Conservation (phyloP, 2,888 invertebrate genomes). For the Apamea anceps region DNA sequence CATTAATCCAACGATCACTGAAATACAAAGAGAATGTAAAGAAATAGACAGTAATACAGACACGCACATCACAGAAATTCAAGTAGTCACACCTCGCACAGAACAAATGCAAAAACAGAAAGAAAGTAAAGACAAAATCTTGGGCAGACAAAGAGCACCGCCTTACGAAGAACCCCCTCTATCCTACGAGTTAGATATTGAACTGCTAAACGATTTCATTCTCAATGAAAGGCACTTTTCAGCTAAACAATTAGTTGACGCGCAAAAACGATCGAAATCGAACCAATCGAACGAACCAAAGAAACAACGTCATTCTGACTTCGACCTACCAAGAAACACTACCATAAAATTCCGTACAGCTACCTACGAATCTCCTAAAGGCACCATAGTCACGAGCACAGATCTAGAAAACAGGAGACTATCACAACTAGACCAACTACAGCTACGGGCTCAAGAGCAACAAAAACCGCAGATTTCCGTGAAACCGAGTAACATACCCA, state of each 20-base stretch:
- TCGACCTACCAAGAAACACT: slow-evolving; percentile 88
- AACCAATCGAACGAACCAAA: slow-evolving; percentile 84
- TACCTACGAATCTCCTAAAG: slow-evolving; percentile 91
- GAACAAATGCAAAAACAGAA: slow-evolving; percentile 79
- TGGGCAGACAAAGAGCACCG: slow-evolving; percentile 84
- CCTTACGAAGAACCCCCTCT: slow-evolving; percentile 80
- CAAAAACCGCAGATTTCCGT: slow-evolving; percentile 83
- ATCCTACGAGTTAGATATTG: slow-evolving; percentile 86
- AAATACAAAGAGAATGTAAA: slow-evolving; percentile 80
- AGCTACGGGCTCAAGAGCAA: slow-evolving; percentile 79
- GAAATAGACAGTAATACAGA: slow-evolving; percentile 82
- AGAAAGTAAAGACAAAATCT: slow-evolving; percentile 80
- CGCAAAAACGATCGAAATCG: slow-evolving; percentile 83
- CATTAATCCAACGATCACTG: slow-evolving; percentile 85
- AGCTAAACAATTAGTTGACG: slow-evolving; percentile 83
- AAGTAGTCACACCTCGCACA: slow-evolving; percentile 91
- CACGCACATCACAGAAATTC: slow-evolving; percentile 93
- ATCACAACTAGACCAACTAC: slow-evolving; percentile 89
- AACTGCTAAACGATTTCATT: slow-evolving; percentile 87
- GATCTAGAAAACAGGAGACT: slow-evolving; percentile 89
- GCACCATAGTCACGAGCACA: slow-evolving; percentile 89
- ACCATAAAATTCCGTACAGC: slow-evolving; percentile 92
- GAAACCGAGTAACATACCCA: slow-evolving; percentile 88
- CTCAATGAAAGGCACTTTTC: slow-evolving; percentile 86
- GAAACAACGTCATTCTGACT: slow-evolving; percentile 89